Conservation (phyloP, 2,113 vertebrate genomes). For the Podilymbus podiceps region DNA sequence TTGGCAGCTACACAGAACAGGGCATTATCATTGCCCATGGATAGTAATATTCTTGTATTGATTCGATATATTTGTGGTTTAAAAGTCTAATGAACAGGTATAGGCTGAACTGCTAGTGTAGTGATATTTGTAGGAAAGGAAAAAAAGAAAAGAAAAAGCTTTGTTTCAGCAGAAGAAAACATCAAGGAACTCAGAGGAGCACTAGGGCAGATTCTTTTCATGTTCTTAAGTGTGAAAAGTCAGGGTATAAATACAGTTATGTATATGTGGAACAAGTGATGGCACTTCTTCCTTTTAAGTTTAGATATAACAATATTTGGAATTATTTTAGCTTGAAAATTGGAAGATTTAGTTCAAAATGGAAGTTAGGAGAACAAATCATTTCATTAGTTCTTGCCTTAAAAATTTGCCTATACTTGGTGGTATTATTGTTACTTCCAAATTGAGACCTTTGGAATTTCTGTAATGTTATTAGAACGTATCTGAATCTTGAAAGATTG, state of each 20-base stretch:
- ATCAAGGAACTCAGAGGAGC: background rate
- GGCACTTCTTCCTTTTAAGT: background rate
- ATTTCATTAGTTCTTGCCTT: background rate
- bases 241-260: background rate
- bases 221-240: background rate
- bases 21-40: background rate
- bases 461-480: constrained; percentile 60
- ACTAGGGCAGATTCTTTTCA: background rate
- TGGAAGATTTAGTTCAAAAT: background rate
- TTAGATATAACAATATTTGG: background rate
- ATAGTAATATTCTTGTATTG: background rate
- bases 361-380: background rate
- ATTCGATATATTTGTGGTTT: background rate
- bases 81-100: background rate
- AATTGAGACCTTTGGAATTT: constrained; percentile 34
- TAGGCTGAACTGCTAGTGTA: background rate
- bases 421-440: constrained; percentile 46
- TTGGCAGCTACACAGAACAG: background rate
- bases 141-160: background rate
- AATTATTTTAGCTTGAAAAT: background rate
- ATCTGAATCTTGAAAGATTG: constrained; percentile 56
- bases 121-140: background rate
- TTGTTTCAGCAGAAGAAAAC: background rate
- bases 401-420: constrained; percentile 41
- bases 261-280: background rate